Percentiles rank a stretch among this genome's conserved stretches.
phyloP scores from a whole-genome alignment of 2,113 vertebrate species.

The Epinephelus moara region DNA sequence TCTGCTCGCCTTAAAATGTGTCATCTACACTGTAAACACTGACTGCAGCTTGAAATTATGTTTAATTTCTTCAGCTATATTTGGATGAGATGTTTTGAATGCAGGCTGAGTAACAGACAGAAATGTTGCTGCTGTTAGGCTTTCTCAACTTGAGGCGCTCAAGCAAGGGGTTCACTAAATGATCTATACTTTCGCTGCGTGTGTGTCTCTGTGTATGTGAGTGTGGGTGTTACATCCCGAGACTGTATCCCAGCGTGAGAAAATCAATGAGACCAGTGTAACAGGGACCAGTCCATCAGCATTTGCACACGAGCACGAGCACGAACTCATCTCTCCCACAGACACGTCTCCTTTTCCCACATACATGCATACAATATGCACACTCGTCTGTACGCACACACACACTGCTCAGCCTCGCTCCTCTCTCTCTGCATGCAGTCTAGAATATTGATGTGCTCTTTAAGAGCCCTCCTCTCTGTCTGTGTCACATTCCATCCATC shows the following conservation, averaged over 20 bases:
- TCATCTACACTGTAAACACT: conserved; percentile 25
- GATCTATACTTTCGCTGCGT: conserved; percentile 55
- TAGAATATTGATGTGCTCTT: conserved; percentile 84
- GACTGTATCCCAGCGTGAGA: conserved; percentile 80
- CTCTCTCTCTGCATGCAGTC: conserved; percentile 65
- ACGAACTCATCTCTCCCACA: conserved; percentile 17
- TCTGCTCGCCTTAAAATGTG: conserved; percentile 27
- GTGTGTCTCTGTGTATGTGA: conserved; percentile 5
- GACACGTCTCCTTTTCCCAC: conserved; percentile 22
- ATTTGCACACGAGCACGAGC: conserved; percentile 48
- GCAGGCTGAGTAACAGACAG: conserved; percentile 45
- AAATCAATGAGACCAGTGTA: conserved; percentile 82
- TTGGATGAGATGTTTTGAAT: conserved; percentile 46
- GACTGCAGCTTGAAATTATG: conserved; percentile 36
- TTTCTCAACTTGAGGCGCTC: conserved; percentile 60
- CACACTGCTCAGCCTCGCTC: conserved; percentile 52
- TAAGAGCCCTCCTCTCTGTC: conserved; percentile 81
- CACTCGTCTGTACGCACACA: conserved; percentile 39
- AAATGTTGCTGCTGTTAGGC: conserved; percentile 42
- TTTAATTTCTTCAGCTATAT: conserved; percentile 28
- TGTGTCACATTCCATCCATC: conserved; percentile 82
- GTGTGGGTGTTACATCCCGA: conserved; percentile 58
- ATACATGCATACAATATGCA: conserved; percentile 22
- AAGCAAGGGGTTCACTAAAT: conserved; percentile 67
- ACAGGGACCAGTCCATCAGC: conserved; percentile 70